Percentiles rank a stretch among this genome's conserved stretches.
These are phyloP conservation scores for Calephelis perditalis DNA, from an alignment of 2,888 invertebrate species.

Conservation along the genomic window DNA sequence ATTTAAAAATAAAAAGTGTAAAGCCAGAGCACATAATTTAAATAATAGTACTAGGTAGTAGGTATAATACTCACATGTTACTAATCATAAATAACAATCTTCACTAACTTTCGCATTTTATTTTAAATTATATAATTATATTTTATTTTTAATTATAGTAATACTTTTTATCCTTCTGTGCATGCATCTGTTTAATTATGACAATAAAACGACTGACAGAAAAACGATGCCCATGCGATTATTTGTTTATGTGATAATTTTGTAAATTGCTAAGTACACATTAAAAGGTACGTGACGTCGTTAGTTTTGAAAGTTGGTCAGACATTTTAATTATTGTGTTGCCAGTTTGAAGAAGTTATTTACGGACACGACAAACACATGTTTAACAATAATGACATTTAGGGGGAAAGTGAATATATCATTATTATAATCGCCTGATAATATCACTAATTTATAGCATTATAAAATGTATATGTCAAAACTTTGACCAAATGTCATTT, in stretches of 20 bases:
- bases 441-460: background rate
- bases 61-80: no score
- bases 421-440: constrained; percentile 5
- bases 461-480: background rate
- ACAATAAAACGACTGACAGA: no score
- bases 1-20: no score
- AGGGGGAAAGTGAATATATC: constrained; percentile 8
- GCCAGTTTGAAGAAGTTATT: constrained; percentile 11
- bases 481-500: background rate
- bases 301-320: constrained; percentile 8
- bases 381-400: constrained; percentile 8
- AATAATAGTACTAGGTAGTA: no score
- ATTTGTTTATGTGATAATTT: background rate
- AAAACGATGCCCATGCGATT: background rate
- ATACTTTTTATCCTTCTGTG: no score
- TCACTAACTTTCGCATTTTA: no score
- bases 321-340: constrained; percentile 11
- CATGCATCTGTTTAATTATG: no score
- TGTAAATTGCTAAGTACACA: constrained; percentile 2
- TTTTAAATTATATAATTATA: no score
- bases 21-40: no score
- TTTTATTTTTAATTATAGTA: no score
- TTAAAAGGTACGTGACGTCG: constrained; percentile 5
- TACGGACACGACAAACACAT: constrained; percentile 8
- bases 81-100: no score